Evolutionary conservation across 1,140 invertebrate genomes (phyloP).

Genomic region (Sitobion miscanthi): DNA sequence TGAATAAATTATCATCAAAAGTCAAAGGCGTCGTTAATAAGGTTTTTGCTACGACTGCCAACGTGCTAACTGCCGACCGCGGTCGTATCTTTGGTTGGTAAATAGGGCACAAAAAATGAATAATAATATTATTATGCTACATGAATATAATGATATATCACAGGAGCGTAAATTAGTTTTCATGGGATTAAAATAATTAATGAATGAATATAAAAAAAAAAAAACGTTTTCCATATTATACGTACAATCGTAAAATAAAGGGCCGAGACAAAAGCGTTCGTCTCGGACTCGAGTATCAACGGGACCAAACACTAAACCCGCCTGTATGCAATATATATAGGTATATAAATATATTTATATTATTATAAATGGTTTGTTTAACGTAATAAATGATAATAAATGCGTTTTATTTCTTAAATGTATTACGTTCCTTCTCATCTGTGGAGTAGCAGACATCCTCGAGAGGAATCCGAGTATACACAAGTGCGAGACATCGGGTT

Average conservation of each 20-base stretch:
- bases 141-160: constrained; percentile 1
- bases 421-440: neutral
- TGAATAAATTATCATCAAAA: constrained; percentile 52
- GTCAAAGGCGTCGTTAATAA: constrained; percentile 38
- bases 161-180: constrained; percentile 15
- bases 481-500: constrained; percentile 13
- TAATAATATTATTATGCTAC: neutral
- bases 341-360: neutral
- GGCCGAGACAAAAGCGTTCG: neutral
- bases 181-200: neutral
- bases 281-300: neutral
- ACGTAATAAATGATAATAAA: constrained; percentile 48
- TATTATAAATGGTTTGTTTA: neutral
- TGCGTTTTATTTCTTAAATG: constrained; percentile 43
- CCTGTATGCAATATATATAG: neutral
- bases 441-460: constrained; percentile 22
- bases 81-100: neutral
- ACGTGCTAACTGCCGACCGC: neutral
- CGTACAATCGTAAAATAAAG: neutral
- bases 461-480: neutral
- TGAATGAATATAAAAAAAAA: neutral
- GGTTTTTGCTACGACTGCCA: constrained; percentile 28
- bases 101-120: neutral
- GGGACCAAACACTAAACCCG: neutral
- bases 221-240: neutral